Base-by-base conservation (phyloP, 2,113 vertebrate genomes). In the Uria lomvia region DNA sequence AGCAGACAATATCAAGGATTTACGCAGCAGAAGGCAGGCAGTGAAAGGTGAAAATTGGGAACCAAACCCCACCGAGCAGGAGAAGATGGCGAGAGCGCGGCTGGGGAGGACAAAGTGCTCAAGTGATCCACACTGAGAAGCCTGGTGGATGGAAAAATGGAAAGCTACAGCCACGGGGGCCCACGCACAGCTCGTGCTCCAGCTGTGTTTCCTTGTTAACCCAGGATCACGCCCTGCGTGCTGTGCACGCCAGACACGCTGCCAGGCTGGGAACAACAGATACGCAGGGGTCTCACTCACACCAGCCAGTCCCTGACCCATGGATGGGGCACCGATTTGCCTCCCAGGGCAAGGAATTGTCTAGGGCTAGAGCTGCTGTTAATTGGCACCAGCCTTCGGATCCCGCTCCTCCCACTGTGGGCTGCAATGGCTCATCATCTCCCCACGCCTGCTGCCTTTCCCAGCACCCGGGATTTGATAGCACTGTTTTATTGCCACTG, bases 381-480 rank as follows among this genome's bases (percentile, higher is more conserved):
- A 23, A 19, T 22, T 6, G 12, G 59, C 47, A 29, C 21, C 24
- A 52, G 4, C 11, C 42, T 20, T 58, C 0, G 4, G 71, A 47
- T 8, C 16, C 43, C 0, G 1, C 34, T 73, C 21, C 47, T 71
- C 50, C 12, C 6, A 3, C 12, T 32, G n/a, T 3, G 23, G 27
- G 15, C 36, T 30, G n/a, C 8, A 5, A 22, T 5, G 4, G 20
- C 15, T 42, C 18, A 6, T 45, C 29, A 8, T 14, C 13, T 30
- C 36, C 62, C 15, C 11, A 3, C 2, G 1, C 47, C 6, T 1
- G 36, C 34, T 36, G 65, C 53, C 70, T 58, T 30, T 15, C 71
- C 24, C 12, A 1, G 4, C 2, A 0, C 1, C 15, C 10, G 32
- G 36, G 34, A 32, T 40, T 40, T 10, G 12, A 7, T 27, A 19